A percentile compares a stretch with the other conserved stretches of the same genome.
phyloP scores from a whole-genome alignment of 2,888 invertebrate species.

The Sarcophaga variegata region DNA sequence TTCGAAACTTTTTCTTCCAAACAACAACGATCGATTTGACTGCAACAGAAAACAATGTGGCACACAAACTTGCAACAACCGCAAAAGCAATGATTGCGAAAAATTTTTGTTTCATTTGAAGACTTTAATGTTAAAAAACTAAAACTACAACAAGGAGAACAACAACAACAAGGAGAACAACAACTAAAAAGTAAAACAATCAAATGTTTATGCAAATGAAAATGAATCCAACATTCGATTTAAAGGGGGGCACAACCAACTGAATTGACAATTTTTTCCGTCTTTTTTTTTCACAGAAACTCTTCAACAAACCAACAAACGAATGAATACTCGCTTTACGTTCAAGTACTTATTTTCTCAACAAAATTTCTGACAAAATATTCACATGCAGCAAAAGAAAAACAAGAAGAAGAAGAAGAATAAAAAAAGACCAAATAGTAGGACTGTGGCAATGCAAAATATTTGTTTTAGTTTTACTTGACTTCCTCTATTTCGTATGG shows the following conservation, averaged over 20 bases:
- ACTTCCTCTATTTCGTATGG: neutral
- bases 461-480: neutral
- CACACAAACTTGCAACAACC: conserved; percentile 23
- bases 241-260: conserved; percentile 35
- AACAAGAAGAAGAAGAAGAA: neutral
- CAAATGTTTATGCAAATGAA: conserved; percentile 68
- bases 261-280: conserved; percentile 15
- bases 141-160: neutral
- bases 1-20: conserved; percentile 44
- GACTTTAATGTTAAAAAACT: conserved; percentile 26
- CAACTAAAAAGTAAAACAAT: conserved; percentile 52
- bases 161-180: neutral
- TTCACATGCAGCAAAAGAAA: conserved; percentile 23
- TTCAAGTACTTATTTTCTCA: conserved; percentile 32
- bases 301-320: conserved; percentile 12
- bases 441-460: neutral
- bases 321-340: no score
- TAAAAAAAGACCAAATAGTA: conserved; percentile 9
- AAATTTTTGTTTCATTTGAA: conserved; percentile 29
- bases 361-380: conserved; percentile 38
- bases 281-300: conserved; percentile 4
- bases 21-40: conserved; percentile 34
- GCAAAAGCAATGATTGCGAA: neutral
- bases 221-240: conserved; percentile 24
- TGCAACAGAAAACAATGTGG: neutral